Evolutionary conservation across 1,140 invertebrate species (phyloP), one percentile per base, ranked within the genome.

Genomic region (Halesus radiatus): DNA sequence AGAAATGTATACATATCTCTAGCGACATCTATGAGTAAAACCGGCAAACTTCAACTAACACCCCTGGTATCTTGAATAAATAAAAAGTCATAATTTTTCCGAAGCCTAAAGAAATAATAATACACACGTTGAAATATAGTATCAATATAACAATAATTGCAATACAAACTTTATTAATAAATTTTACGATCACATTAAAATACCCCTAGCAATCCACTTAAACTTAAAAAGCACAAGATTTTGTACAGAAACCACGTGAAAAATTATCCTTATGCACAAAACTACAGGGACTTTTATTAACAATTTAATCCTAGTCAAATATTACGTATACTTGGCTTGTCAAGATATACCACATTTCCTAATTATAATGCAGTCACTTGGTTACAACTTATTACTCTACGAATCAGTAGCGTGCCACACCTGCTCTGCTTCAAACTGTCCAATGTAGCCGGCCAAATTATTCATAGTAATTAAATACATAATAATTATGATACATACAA

Each of bases 281-380:
- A 5, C n/a, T 56, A 56, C 13, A 23, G 22, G 20, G 58, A 68
- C 64, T 45, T 68, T 2, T 50, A 37, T 26, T 68, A 13, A 68
- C 62, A 66, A 32, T 66, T 20, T 68, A 68, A 45, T 45, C 37
- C 37, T 45, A 45, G 37, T 45, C 37, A 45, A 45, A 68, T 68
- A 68, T 78, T 78, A 78, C 76, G 76, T 78, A 78, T 78, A 78
- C 76, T 70, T 78, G 37, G 52, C 50, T 50, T 54, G 68, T 68
- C 60, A 78, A 77, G 76, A 23, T 77, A 77, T 77, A 77, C 76
- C 76, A 52, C 50, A 78, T 6, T 26, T 50, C 22, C 50, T 68
- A 78, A 53, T 37, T 66, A 77, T 66, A 78, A 68, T 78, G 76
- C 76, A 78, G 76, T 78, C 76, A 78, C 62, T 72, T 72, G 72